A percentile compares a stretch with the other conserved stretches of the same genome.
Conservation (phyloP, 2,113 vertebrate genomes). For the rabbit (Oryctolagus cuniculus) region mOryCun1.1 NC_091447.1:32128001-32128500, state of each 20-base stretch:
- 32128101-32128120: slow-evolving; percentile 14
- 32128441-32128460: neutral
- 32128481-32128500: slow-evolving; percentile 16
- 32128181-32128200: no score
- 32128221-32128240: no score
- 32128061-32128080: slow-evolving; percentile 1
- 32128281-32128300: no score
- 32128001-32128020: slow-evolving; percentile 34
- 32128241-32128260: no score
- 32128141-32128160: no score
- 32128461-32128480: neutral
- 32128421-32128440: slow-evolving; percentile 7
- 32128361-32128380: neutral
- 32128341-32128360: no score
- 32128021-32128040: neutral
- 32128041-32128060: neutral
- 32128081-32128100: slow-evolving; percentile 56
- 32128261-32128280: no score
- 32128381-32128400: slow-evolving; percentile 28
- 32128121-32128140: neutral
- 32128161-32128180: no score
- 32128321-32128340: no score
- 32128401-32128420: slow-evolving; percentile 10
- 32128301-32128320: no score
- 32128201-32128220: no score